These are phyloP conservation scores for Enteromius thamalakanensis DNA, from an alignment of 2,797 vertebrate genomes.

Conservation along the genomic window DNA sequence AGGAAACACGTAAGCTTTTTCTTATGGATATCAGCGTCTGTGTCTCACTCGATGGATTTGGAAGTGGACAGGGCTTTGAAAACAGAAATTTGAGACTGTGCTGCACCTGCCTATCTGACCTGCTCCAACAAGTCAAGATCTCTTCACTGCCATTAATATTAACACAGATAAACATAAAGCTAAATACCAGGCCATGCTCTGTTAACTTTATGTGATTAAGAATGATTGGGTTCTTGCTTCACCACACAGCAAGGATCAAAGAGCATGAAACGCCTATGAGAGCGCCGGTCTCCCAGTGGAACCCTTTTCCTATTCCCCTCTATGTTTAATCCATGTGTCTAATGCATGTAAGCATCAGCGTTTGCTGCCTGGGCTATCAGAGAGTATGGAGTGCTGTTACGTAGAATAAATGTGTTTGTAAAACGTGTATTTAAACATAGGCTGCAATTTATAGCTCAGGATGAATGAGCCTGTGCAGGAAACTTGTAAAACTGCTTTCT, in stretches of 20 bases:
- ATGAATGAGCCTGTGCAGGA: conserved; percentile 58
- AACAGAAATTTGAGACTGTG: conserved; percentile 71
- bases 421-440: conserved; percentile 65
- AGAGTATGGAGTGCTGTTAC: conserved; percentile 67
- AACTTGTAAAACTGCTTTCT: conserved; percentile 58
- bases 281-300: conserved; percentile 65
- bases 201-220: conserved; percentile 81
- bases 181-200: conserved; percentile 82
- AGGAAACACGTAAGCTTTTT: not conserved
- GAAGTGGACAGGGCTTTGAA: conserved; percentile 67
- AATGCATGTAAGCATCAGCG: conserved; percentile 65
- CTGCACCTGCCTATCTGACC: conserved; percentile 78
- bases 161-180: conserved; percentile 80
- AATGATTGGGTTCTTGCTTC: conserved; percentile 81
- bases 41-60: conserved; percentile 46
- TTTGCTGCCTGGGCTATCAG: conserved; percentile 61
- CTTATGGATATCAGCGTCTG: conserved; percentile 49
- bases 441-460: conserved; percentile 42
- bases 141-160: conserved; percentile 74
- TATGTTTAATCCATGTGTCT: conserved; percentile 67
- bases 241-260: conserved; percentile 76
- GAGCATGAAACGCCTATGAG: conserved; percentile 68
- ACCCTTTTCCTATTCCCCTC: conserved; percentile 63
- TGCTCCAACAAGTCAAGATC: conserved; percentile 69
- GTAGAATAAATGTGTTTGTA: conserved; percentile 67